Percentiles rank a stretch among this genome's conserved stretches.
Conservation (phyloP, 2,888 invertebrate genomes). For the Ormyrus rosae region DNA sequence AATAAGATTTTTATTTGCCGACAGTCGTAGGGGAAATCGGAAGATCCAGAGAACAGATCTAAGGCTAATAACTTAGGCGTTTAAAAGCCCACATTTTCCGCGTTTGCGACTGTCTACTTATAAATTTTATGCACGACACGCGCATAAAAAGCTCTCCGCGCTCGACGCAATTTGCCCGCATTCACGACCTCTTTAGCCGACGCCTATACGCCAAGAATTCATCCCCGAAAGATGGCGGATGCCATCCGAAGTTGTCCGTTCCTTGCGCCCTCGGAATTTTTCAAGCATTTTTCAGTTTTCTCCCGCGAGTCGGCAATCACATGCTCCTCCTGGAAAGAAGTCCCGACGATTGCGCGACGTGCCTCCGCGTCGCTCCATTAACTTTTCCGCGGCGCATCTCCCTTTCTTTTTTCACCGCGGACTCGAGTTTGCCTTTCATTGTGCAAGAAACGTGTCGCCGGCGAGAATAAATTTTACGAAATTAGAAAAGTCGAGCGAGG, state of each 20-base stretch:
- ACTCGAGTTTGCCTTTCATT: slow-evolving; percentile 11
- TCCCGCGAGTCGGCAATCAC: neutral
- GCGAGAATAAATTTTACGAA: slow-evolving; percentile 16
- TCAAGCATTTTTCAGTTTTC: neutral
- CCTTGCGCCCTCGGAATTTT: neutral
- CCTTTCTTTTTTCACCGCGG: neutral
- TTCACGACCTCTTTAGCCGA: neutral
- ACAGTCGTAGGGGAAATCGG: too few species aligned
- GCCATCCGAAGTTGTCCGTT: too few species aligned
- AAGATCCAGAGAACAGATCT: too few species aligned
- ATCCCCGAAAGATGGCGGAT: neutral
- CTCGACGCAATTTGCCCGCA: neutral
- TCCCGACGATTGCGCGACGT: too few species aligned
- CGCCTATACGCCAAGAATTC: neutral
- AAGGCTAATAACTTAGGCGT: neutral
- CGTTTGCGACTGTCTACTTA: too few species aligned
- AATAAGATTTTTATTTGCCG: too few species aligned
- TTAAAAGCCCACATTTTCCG: too few species aligned
- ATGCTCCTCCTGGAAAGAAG: neutral
- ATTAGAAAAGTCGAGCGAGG: neutral
- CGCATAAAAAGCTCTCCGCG: neutral
- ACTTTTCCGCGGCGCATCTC: neutral
- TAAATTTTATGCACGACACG: too few species aligned
- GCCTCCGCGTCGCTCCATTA: too few species aligned
- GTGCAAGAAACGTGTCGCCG: neutral